Conservation (phyloP, 2,888 invertebrate species). For the Lissocephala sabroskyi region DNA sequence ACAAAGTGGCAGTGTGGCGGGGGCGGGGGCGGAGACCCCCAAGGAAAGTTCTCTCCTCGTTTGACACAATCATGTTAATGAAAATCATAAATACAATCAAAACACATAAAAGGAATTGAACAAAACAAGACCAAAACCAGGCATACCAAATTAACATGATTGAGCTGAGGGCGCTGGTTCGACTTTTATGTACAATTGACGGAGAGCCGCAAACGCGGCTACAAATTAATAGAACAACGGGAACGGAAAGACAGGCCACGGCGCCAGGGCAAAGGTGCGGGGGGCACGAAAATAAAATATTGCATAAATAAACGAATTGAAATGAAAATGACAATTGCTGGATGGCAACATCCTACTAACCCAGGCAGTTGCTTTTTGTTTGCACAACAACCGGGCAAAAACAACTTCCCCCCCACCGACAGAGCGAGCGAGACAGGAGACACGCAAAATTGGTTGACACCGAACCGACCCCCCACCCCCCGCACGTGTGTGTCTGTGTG, state of each 20-base stretch:
- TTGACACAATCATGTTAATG: conserved; percentile 20
- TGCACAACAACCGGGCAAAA: conserved; percentile 28
- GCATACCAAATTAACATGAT: conserved; percentile 58
- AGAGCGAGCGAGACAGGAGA: conserved; percentile 34
- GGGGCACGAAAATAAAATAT: conserved; percentile 47
- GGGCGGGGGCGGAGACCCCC: conserved; percentile 14
- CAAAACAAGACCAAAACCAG: conserved; percentile 26
- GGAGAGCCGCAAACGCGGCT: conserved; percentile 25
- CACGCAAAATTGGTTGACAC: conserved; percentile 62
- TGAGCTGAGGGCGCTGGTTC: conserved; percentile 56
- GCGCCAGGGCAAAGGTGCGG: background rate
- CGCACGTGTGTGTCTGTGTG: no score
- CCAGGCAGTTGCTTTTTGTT: conserved; percentile 4
- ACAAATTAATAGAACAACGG: conserved; percentile 47
- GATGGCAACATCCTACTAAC: no score
- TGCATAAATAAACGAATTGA: conserved; percentile 62
- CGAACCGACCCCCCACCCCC: conserved; percentile 9
- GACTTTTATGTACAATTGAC: conserved; percentile 19
- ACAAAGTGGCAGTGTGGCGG: conserved; percentile 40
- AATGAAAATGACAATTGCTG: conserved; percentile 63
- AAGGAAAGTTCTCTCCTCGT: conserved; percentile 18
- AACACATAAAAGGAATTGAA: conserved; percentile 21
- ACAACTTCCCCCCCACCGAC: no score
- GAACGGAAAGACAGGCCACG: conserved; percentile 18
- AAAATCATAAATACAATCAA: conserved; percentile 29